These are phyloP conservation scores for Sphaerophoria rueppellii DNA, from an alignment of 2,888 invertebrate species.

Conservation along the genomic window DNA sequence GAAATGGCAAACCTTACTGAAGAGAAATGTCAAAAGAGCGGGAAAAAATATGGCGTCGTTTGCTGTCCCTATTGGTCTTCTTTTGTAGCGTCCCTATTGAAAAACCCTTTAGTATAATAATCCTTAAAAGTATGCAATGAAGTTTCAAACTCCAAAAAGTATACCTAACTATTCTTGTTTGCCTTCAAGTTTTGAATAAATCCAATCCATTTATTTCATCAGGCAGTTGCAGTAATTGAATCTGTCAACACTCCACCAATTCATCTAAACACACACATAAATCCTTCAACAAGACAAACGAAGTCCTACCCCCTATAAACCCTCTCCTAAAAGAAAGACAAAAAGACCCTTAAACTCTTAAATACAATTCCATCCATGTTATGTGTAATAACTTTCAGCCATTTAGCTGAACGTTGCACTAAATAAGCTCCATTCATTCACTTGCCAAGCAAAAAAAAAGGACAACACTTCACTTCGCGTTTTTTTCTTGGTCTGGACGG, in stretches of 20 bases:
- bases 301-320: too few species aligned
- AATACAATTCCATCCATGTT: background rate
- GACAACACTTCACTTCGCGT: constrained; percentile 19
- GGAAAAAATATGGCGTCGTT: too few species aligned
- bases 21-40: too few species aligned
- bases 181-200: background rate
- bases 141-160: too few species aligned
- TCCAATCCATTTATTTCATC: constrained; percentile 48
- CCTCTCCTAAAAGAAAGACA: background rate
- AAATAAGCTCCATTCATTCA: constrained; percentile 56
- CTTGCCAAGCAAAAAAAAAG: background rate
- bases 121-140: too few species aligned
- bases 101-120: too few species aligned
- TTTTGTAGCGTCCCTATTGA: too few species aligned
- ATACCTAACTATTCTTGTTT: too few species aligned
- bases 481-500: constrained; percentile 7
- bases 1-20: too few species aligned
- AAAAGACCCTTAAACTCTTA: background rate
- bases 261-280: constrained; percentile 22
- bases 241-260: constrained; percentile 56
- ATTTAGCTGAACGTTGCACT: constrained; percentile 48
- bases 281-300: background rate
- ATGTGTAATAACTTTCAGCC: constrained; percentile 31
- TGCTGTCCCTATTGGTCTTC: too few species aligned
- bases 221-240: constrained; percentile 50